phyloP scores from a whole-genome alignment of 1,140 invertebrate genomes.

The Ephestia elutella region DNA sequence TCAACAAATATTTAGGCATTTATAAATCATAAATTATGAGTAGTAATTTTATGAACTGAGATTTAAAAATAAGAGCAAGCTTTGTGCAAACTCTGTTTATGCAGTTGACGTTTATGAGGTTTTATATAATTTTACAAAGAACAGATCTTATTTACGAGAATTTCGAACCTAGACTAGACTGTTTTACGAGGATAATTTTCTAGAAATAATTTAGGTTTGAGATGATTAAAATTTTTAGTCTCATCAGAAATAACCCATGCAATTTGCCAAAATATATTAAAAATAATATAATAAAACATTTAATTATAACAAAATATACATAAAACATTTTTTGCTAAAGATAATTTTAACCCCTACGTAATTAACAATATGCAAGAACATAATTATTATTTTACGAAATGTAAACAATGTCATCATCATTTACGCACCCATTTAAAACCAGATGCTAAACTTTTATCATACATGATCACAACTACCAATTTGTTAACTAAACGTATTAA shows the following conservation, averaged over 20 bases:
- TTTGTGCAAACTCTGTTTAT: neutral
- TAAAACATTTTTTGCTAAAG: too few relatives aligned
- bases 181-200: neutral
- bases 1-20: too few relatives aligned
- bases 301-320: too few relatives aligned
- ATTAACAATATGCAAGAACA: too few relatives aligned
- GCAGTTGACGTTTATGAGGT: neutral
- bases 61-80: neutral
- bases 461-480: slow-evolving; percentile 4
- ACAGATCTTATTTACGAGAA: neutral
- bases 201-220: neutral
- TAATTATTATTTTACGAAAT: neutral
- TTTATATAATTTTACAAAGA: neutral
- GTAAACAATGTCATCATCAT: neutral
- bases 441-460: neutral
- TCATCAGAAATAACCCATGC: too few relatives aligned
- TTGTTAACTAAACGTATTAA: slow-evolving; percentile 6
- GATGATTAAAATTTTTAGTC: too few relatives aligned
- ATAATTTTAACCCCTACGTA: too few relatives aligned
- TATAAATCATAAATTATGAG: neutral
- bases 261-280: too few relatives aligned
- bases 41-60: neutral
- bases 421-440: neutral
- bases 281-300: too few relatives aligned
- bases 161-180: neutral